These are phyloP conservation scores for Odontothrips loti DNA, from an alignment of 2,888 invertebrate genomes.

Conservation along the genomic window DNA sequence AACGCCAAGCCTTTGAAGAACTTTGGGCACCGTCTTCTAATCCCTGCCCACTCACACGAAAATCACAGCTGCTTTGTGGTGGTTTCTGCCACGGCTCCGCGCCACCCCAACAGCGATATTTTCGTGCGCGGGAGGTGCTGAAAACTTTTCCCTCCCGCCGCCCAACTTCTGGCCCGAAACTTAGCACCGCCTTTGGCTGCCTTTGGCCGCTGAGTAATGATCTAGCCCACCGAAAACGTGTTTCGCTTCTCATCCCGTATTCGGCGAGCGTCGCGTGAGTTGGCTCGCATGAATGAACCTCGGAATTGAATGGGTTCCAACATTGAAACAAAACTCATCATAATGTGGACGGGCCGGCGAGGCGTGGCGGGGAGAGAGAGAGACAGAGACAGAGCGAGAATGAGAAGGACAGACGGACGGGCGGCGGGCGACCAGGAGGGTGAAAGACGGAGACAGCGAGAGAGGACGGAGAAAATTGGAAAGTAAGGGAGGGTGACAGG, in stretches of 20 bases:
- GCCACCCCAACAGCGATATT: no score
- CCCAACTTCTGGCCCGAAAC: no score
- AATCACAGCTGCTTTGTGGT: no score
- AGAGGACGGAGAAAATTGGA: constrained; percentile 13
- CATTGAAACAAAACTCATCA: constrained; percentile 26
- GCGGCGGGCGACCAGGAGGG: neutral
- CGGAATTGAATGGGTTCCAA: constrained; percentile 14
- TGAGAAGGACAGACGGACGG: neutral
- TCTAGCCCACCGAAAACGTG: neutral
- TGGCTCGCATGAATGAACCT: constrained; percentile 10
- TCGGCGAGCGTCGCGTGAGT: neutral
- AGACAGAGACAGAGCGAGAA: neutral
- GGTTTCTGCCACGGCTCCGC: no score
- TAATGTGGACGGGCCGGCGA: neutral
- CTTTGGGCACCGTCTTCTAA: no score
- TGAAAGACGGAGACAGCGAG: constrained; percentile 5
- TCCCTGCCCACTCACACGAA: no score
- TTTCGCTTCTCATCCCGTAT: neutral
- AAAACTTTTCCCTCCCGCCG: no score
- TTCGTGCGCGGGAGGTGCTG: no score
- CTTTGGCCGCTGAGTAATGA: neutral
- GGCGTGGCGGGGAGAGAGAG: neutral
- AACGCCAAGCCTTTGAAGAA: no score
- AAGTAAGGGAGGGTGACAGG: constrained; percentile 25
- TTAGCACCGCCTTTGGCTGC: neutral